Base-by-base conservation (phyloP, 2,797 vertebrate species). In the Enteromius treurensis region DNA sequence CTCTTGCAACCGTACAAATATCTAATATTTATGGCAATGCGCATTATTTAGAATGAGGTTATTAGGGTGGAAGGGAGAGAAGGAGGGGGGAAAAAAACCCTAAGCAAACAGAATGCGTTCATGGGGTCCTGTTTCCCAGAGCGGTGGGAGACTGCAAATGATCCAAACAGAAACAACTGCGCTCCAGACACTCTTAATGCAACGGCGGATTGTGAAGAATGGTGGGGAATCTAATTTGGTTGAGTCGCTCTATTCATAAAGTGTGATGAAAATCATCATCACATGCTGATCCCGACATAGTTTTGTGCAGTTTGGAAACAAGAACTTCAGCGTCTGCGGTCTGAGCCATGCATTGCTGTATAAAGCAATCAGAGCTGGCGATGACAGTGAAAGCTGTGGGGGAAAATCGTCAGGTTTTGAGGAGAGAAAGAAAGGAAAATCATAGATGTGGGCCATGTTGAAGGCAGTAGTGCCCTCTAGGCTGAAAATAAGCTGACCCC, bases 401-500 rank as follows among this genome's bases (percentile, higher is more conserved):
- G 79, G 14, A 29, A 62, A 77, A 69, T 42, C 21, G 17, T 13
- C 32, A 26, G 23, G 49, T 49, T 70, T 85, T 80, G 37, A 53
- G 84, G 87, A 86, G 45, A 49, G 40, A 19, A 14, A 45, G 37
- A 62, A 1, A 19, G 5, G 1, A 32, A 53, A 87, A 87, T 80
- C 47, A 14, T 79, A 75, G 51, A 79, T 60, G 42, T 42, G 60
- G 29, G 65, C 82, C 77, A 88, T 70, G 88, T 80, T 86, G 74
- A 89, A 89, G 82, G 85, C 85, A 86, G 87, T 86, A 89, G 86
- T 91, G 92, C 89, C 93, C 92, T 91, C 91, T 91, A 93, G 93
- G 91, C 88, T 86, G 75, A 92, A 91, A 89, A 73, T 51, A 55
- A 84, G 87, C 76, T 86, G 86, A 34, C 69, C 60, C 80, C 88